phyloP scores from a whole-genome alignment of 2,113 vertebrate species.

The Empidonax traillii region DNA sequence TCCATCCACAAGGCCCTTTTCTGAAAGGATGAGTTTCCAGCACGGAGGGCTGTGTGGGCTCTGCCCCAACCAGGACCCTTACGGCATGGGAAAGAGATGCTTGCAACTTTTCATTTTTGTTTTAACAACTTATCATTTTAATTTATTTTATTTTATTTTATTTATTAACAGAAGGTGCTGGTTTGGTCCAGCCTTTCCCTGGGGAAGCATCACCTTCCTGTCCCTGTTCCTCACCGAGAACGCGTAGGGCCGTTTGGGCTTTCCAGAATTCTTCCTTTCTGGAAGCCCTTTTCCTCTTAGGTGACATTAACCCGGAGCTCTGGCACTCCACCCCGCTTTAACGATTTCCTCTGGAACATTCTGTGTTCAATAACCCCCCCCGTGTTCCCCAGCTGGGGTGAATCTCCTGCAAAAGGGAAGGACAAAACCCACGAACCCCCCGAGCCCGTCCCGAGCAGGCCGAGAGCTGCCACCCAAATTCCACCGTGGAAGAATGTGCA shows the following conservation, averaged over 20 bases:
- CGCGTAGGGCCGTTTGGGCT: fast-evolving
- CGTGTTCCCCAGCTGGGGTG: background rate
- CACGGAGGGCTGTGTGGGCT: fast-evolving
- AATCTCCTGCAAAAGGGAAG: background rate
- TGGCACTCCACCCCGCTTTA: slow-evolving; percentile 12
- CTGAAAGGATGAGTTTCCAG: background rate
- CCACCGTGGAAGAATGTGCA: background rate
- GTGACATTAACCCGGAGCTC: background rate
- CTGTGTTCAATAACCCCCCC: background rate
- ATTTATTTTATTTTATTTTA: background rate
- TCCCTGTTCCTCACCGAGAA: background rate
- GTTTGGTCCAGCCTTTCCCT: background rate
- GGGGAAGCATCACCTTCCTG: background rate
- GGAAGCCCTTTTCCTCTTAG: background rate
- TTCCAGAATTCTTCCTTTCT: slow-evolving; percentile 11
- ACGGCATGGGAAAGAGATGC: background rate
- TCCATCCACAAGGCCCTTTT: background rate
- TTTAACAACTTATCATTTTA: background rate
- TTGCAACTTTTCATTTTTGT: background rate
- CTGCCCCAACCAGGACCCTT: background rate
- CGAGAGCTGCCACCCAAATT: background rate
- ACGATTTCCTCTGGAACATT: slow-evolving; percentile 4
- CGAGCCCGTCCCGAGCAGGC: fast-evolving
- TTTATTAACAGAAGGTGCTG: background rate
- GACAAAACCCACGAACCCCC: background rate